These are phyloP conservation scores for Emydocephalus ijimae DNA, from an alignment of 2,113 vertebrate genomes.

Conservation along the genomic window DNA sequence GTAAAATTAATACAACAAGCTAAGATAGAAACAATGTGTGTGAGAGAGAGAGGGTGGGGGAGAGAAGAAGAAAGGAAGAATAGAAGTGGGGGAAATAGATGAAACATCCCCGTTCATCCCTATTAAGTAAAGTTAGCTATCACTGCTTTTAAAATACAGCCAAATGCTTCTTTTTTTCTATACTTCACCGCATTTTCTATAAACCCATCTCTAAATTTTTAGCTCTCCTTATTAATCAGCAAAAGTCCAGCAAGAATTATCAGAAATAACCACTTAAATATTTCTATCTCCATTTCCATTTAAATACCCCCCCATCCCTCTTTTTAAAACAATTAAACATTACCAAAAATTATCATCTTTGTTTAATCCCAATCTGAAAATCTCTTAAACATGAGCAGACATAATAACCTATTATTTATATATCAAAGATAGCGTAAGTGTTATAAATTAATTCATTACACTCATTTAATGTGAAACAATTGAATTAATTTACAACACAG, in stretches of 20 bases:
- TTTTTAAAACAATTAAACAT: background rate
- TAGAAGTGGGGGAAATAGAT: background rate
- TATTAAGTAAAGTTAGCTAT: background rate
- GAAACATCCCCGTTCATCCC: background rate
- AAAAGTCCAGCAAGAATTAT: background rate
- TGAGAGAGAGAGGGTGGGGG: too few species aligned
- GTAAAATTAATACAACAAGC: background rate
- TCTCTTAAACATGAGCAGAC: background rate
- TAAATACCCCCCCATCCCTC: background rate
- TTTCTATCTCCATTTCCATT: background rate
- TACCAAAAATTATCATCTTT: background rate
- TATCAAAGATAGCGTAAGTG: background rate
- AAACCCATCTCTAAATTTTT: background rate
- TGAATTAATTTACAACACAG: background rate
- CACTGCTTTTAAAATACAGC: background rate
- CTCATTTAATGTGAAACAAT: background rate
- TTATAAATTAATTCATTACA: background rate
- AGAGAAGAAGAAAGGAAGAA: background rate
- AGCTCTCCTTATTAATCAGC: background rate
- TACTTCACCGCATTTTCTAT: background rate
- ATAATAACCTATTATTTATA: background rate
- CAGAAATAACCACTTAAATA: background rate
- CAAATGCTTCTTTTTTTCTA: background rate
- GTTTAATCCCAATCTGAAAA: background rate
- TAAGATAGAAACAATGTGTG: too few species aligned